These are phyloP conservation scores for Cynopterus sphinx DNA, from an alignment of 2,797 vertebrate species.

Conservation along the genomic window DNA sequence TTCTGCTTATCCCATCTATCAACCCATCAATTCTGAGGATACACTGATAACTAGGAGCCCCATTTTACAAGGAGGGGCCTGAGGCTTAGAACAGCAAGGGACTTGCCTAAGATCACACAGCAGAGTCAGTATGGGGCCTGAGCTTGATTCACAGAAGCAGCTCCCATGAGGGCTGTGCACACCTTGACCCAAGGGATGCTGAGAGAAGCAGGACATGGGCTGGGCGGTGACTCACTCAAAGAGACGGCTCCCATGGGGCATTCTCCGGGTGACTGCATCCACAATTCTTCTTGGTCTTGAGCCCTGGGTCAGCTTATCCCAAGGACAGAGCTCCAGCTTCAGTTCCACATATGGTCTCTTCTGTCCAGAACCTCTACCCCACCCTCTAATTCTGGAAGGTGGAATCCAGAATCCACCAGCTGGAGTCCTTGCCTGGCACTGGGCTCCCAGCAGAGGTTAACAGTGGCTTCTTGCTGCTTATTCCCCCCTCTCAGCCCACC, in stretches of 20 bases:
- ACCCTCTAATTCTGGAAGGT: not conserved
- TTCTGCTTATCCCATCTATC: not conserved
- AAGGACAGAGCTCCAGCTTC: conserved; percentile 1
- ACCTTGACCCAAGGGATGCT: not conserved
- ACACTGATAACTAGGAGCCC: not conserved
- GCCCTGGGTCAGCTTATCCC: not conserved
- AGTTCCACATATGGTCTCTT: not conserved
- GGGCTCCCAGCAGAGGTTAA: not conserved
- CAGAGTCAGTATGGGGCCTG: not conserved
- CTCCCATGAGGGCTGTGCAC: not conserved
- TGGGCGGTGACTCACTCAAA: conserved; percentile 18
- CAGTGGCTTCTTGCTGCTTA: not conserved
- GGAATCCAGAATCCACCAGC: not conserved
- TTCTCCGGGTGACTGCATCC: not conserved
- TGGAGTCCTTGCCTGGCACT: not conserved
- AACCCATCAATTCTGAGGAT: not conserved
- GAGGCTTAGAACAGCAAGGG: not conserved
- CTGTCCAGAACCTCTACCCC: not conserved
- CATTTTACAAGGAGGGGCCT: not conserved
- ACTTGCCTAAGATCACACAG: not conserved
- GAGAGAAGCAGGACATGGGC: not conserved
- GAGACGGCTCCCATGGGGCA: not conserved
- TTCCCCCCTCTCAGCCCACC: not conserved
- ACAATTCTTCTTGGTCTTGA: conserved; percentile 20
- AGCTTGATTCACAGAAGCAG: not conserved